Evolutionary conservation across 2,797 vertebrate genomes (phyloP), one percentile per base, ranked within the genome.

Genomic region (Brotula barbata): DNA sequence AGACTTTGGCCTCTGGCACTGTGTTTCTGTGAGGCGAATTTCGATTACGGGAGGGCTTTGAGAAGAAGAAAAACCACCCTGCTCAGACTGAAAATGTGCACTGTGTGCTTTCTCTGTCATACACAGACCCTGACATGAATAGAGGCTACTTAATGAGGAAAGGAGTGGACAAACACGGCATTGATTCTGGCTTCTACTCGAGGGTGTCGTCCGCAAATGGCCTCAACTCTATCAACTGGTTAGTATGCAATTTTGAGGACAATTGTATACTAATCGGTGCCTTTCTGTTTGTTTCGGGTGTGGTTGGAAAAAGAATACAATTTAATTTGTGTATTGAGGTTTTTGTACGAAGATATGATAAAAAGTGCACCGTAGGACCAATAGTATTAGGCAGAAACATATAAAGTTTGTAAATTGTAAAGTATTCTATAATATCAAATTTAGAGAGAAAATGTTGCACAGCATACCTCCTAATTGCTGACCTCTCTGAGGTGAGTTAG

Each of bases 11-110:
- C 87, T 84, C 85, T 90, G 85, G 91, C 82, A 77, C 81, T 70
- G 62, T 53, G 20, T 17, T 58, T 88, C 71, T 91, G 90, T 90
- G 89, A 89, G 86, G 81, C 46, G 91, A 92, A 95, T 93, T 88
- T 84, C 77, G 90, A 94, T 93, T 88, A 93, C 89, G 81, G 85
- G 66, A 75, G 82, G 77, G 71, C 88, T 85, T 68, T 85, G 82
- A 86, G 85, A 71, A 68, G 73, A 90, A 91, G 81, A 91, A 90
- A 89, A 82, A 81, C 72, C 73, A 47, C 84, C 76, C 72, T 79
- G 83, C 88, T 87, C 72, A 84, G 84, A 86, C 75, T 78, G 84
- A 84, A 88, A 91, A 82, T 89, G 86, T 80, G 77, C 88, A 82
- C 88, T 89, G 72, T 90, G 91, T 89, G 92, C 85, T 79, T 75